Base-by-base conservation (phyloP, 2,113 vertebrate genomes). In the Raja brachyura region DNA sequence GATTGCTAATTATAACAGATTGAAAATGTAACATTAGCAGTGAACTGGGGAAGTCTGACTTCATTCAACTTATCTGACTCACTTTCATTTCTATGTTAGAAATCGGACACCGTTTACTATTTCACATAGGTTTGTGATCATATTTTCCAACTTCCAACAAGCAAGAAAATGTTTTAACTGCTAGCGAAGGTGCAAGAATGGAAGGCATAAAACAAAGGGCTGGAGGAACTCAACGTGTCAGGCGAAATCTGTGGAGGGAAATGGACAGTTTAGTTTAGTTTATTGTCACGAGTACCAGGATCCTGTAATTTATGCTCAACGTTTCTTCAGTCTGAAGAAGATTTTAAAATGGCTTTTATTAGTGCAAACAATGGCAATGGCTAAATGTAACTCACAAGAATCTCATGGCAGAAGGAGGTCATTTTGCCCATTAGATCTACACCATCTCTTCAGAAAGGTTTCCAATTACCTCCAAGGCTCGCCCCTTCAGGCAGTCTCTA, bases 1-100 rank as follows among this genome's bases (percentile, higher is more conserved):
- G 59, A 88, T 88, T 70, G 66, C 66, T 25, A 92, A 92, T 92
- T 92, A 92, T 73, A 70, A 92, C 39, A 48, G 63, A 92, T 8
- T 48, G 31, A 39, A 92, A 92, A 90, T 18, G 9, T 25, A 90
- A 68, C 61, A 61, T 70, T 73, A 25, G 88, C 33, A 16, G 48
- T 3, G 33, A 22, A 33, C 33, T 92, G 3, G 63, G 39, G 66
- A 90, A 63, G 56, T 31, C 81, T n/a, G 48, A 11, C 54, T 20
- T 68, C 33, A 39, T 39, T n/a, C 61, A 59, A 85, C 25, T 73
- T 48, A 73, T 25, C 88, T 70, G 5, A 92, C 31, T 92, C 66
- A 90, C 6, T 39, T 90, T 68, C 4, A 11, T 33, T 66, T 90
- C 68, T 48, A 16, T 48, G 20, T 39, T 73, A 8, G 66, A 39